phyloP scores from a whole-genome alignment of 2,888 invertebrate species.

The Archips crataeganus region DNA sequence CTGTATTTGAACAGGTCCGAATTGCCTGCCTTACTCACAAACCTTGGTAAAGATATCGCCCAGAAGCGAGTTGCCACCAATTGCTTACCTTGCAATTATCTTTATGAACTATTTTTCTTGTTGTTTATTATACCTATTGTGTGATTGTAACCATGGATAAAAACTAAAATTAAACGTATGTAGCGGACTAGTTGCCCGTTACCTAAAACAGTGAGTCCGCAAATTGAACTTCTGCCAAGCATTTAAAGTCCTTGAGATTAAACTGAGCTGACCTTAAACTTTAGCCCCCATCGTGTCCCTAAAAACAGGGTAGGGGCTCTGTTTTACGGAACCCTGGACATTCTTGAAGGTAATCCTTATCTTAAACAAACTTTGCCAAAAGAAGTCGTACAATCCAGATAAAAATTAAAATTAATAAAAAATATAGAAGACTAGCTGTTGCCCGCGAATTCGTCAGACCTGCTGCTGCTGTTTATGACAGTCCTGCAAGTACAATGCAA shows the following conservation, averaged over 20 bases:
- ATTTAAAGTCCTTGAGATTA: conserved; percentile 42
- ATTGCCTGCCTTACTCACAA: no score
- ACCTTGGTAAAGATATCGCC: no score
- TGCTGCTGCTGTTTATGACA: no score
- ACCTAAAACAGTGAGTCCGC: conserved; percentile 15
- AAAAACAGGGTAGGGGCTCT: conserved; percentile 28
- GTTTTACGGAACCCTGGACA: conserved; percentile 23
- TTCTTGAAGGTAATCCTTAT: conserved; percentile 17
- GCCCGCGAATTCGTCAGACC: no score
- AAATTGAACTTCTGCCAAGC: conserved; percentile 38
- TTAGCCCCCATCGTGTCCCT: conserved; percentile 5
- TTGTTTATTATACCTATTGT: no score
- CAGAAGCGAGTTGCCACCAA: no score
- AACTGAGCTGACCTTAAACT: conserved; percentile 41
- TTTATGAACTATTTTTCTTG: no score
- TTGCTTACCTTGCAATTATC: no score
- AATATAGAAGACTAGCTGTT: no score
- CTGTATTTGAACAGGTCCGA: no score
- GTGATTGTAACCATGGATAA: no score
- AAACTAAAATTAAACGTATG: neutral
- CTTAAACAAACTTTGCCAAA: neutral
- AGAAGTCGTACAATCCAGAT: conserved; percentile 4
- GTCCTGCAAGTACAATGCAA: no score
- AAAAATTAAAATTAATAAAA: neutral
- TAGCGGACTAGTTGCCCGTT: neutral